These are phyloP conservation scores for Aricia agestis DNA, from an alignment of 1,140 invertebrate species.

Conservation along the genomic window DNA sequence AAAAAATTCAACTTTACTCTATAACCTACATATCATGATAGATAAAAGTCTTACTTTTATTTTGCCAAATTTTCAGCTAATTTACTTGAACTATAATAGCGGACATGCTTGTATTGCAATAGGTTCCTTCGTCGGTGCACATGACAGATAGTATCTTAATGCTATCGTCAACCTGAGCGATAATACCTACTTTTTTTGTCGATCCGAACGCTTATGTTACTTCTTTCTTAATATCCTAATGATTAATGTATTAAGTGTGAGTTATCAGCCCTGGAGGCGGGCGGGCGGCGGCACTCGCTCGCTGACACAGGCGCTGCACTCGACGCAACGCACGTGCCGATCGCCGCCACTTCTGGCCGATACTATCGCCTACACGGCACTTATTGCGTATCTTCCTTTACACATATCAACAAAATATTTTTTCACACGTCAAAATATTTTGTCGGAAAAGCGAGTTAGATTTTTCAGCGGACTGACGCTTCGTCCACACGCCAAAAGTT, in stretches of 20 bases:
- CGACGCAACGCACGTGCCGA: slow-evolving; percentile 62
- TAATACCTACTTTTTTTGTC: too few relatives aligned
- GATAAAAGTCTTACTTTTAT: too few relatives aligned
- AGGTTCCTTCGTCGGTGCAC: too few relatives aligned
- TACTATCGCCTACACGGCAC: slow-evolving; percentile 47
- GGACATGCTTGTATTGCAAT: too few relatives aligned
- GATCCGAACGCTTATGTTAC: too few relatives aligned
- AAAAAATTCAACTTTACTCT: too few relatives aligned
- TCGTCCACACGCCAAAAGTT: background rate
- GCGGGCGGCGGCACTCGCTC: slow-evolving; percentile 34
- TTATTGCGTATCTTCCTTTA: slow-evolving; percentile 30
- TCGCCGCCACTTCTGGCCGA: slow-evolving; percentile 51
- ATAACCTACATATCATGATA: too few relatives aligned
- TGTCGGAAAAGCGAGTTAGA: slow-evolving; percentile 15
- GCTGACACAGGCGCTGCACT: slow-evolving; percentile 60
- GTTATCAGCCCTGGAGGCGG: slow-evolving; percentile 27
- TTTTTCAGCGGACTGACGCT: background rate
- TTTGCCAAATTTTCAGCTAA: too few relatives aligned
- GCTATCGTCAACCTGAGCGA: too few relatives aligned
- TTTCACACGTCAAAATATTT: background rate
- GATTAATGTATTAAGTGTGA: background rate
- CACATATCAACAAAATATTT: background rate
- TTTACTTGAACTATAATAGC: too few relatives aligned
- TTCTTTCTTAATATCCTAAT: background rate
- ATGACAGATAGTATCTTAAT: too few relatives aligned